Evolutionary conservation across 2,797 vertebrate species (phyloP).

Genomic region (Poeciliopsis paucimaculata): DNA sequence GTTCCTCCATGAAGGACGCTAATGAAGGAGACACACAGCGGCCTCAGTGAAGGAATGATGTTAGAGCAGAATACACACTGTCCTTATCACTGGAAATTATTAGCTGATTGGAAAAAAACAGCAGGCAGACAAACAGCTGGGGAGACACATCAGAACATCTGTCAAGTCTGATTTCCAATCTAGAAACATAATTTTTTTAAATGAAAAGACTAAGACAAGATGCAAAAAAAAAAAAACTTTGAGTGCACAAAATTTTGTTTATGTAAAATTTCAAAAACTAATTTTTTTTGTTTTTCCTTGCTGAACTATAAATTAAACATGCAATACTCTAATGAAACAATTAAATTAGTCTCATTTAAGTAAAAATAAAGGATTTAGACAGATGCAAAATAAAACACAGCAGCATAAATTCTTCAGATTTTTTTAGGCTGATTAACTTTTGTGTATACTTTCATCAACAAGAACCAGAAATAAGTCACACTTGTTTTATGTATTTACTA

Average conservation of each 20-base stretch:
- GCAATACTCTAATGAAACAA: background rate
- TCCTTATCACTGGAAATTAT: constrained; percentile 68
- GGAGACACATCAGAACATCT: background rate
- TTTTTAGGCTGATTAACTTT: background rate
- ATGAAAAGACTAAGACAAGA: background rate
- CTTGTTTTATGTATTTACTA: background rate
- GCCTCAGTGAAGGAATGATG: constrained; percentile 71
- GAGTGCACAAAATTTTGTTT: background rate
- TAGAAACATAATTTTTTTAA: background rate
- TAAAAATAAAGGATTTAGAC: background rate
- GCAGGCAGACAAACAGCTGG: background rate
- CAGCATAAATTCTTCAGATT: background rate
- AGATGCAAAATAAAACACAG: background rate
- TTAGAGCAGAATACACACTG: constrained; percentile 74
- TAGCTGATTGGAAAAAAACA: constrained; percentile 4
- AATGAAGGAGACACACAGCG: constrained; percentile 78
- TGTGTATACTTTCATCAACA: background rate
- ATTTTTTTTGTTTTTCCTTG: background rate
- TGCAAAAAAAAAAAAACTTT: too few relatives aligned
- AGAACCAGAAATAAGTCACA: background rate
- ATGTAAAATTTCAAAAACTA: background rate
- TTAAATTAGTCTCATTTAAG: background rate
- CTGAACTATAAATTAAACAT: background rate
- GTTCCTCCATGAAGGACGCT: constrained; percentile 58
- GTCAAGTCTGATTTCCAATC: background rate